Evolutionary conservation across 1,140 invertebrate genomes (phyloP).

Genomic region (Drosophila baimaii): DNA sequence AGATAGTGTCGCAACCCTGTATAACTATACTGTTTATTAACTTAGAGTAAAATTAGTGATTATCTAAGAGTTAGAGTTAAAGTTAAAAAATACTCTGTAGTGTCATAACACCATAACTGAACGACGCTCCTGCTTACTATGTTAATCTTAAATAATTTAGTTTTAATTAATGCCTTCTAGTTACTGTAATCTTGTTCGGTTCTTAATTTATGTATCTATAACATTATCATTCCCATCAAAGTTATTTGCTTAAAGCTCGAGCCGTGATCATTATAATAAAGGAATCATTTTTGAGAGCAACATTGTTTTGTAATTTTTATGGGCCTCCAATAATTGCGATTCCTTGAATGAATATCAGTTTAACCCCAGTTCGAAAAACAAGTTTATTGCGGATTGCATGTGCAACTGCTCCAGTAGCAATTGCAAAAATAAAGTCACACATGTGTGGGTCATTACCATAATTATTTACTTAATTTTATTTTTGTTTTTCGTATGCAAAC

Average conservation of each 20-base stretch:
- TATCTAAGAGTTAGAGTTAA: not conserved
- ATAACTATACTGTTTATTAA: too few relatives aligned
- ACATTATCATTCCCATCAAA: not conserved
- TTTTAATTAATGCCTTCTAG: not conserved
- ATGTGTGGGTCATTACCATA: conserved; percentile 47
- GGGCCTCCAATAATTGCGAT: conserved; percentile 1
- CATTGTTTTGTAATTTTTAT: conserved; percentile 17
- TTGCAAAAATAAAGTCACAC: conserved; percentile 29
- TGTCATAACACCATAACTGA: not conserved
- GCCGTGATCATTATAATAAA: conserved; percentile 1
- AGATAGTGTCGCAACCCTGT: too few relatives aligned
- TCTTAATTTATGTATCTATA: conserved; percentile 11
- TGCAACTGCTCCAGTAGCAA: conserved; percentile 10
- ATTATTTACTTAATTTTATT: conserved; percentile 35
- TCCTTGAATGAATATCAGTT: conserved; percentile 15
- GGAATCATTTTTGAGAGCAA: not conserved
- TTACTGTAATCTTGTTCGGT: not conserved
- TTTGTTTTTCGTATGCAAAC: conserved; percentile 10
- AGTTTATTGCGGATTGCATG: conserved; percentile 20
- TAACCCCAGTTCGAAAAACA: conserved; percentile 7
- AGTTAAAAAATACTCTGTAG: not conserved
- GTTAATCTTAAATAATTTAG: not conserved
- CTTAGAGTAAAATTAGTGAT: not conserved
- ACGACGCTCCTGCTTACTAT: not conserved
- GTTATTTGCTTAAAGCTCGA: conserved; percentile 1